Evolutionary conservation across 2,113 vertebrate species (phyloP).

Genomic region (Pitta sordida): DNA sequence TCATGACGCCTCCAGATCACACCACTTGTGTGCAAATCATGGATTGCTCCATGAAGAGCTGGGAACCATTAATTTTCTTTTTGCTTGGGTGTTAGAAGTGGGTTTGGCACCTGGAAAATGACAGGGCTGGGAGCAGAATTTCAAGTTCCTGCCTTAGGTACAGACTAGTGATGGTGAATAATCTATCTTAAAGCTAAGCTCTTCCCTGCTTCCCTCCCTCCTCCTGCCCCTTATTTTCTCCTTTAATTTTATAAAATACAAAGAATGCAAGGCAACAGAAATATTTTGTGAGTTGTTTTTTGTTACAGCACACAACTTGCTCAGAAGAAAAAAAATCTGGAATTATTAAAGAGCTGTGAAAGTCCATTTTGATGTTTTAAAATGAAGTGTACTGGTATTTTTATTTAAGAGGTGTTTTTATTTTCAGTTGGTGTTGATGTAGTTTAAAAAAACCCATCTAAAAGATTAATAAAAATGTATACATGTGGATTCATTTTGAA

Average conservation of each 20-base stretch:
- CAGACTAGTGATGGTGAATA: background rate
- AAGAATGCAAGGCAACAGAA: background rate
- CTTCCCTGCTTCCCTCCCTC: too few relatives aligned
- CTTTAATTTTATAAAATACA: background rate
- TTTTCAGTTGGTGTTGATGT: background rate
- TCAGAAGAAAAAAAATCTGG: background rate
- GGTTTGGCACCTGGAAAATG: background rate
- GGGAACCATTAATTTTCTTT: background rate
- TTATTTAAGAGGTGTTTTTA: background rate
- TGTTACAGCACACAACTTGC: background rate
- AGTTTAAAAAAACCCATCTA: background rate
- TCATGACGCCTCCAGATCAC: background rate
- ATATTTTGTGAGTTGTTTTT: background rate
- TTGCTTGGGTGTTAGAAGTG: background rate
- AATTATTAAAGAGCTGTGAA: background rate
- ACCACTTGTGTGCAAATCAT: background rate
- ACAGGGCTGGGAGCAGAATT: background rate
- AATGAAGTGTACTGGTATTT: background rate
- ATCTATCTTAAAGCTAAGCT: background rate
- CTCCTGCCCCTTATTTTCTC: fast-evolving
- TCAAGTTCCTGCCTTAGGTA: background rate
- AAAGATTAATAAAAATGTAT: background rate
- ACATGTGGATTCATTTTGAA: background rate
- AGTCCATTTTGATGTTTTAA: background rate
- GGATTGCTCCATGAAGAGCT: background rate